Percentiles rank a stretch among this genome's conserved stretches.
Conservation (phyloP, 2,797 vertebrate genomes). For the Peromyscus eremicus region DNA sequence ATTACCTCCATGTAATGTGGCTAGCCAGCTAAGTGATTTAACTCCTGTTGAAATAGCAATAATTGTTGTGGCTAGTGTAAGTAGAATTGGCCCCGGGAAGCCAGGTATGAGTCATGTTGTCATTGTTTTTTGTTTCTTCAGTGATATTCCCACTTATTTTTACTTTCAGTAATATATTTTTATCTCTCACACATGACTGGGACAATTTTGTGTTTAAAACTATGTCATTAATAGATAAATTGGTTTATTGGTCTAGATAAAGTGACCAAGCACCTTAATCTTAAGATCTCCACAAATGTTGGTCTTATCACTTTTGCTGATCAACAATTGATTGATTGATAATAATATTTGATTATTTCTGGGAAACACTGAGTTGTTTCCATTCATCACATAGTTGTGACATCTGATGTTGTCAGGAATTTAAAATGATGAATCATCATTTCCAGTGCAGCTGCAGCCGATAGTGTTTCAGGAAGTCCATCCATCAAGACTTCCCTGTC, state of each 20-base stretch:
- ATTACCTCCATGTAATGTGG: not conserved
- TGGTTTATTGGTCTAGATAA: conserved; percentile 79
- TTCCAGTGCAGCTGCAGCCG: conserved; percentile 54
- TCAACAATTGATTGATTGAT: not conserved
- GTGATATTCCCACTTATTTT: conserved; percentile 83
- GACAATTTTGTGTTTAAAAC: conserved; percentile 79
- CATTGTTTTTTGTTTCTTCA: not conserved
- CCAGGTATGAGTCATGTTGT: not conserved
- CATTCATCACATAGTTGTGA: conserved; percentile 66
- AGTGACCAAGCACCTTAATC: conserved; percentile 63
- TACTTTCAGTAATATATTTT: conserved; percentile 83
- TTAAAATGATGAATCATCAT: conserved; percentile 40
- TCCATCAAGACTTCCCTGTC: conserved; percentile 81
- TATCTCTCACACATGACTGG: conserved; percentile 72
- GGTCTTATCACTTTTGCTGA: conserved; percentile 48
- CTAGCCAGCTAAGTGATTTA: not conserved
- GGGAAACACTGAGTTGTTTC: conserved; percentile 72
- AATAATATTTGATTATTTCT: conserved; percentile 36
- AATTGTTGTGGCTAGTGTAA: not conserved
- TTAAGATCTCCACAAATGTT: conserved; percentile 75
- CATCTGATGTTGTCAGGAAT: conserved; percentile 25
- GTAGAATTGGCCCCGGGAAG: not conserved
- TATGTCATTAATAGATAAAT: conserved; percentile 79
- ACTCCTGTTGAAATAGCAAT: not conserved
- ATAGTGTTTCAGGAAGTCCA: conserved; percentile 26